Base-by-base conservation (phyloP, 2,888 invertebrate species). In the Limenitis camilla region DNA sequence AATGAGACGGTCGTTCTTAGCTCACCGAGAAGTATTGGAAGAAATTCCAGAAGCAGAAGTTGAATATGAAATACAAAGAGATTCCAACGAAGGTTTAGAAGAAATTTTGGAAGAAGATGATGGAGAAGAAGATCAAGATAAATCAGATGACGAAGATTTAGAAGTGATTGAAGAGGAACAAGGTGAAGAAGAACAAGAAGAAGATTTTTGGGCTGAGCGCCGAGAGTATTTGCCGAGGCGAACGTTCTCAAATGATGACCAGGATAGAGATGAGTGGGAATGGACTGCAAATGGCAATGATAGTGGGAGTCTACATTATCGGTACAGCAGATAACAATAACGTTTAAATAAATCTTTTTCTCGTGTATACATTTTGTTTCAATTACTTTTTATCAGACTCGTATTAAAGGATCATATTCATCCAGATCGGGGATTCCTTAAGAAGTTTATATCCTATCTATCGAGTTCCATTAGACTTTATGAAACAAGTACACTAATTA, bases 241-340 rank as follows among this genome's bases (percentile, higher is more conserved):
- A 8, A 47, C 52, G n/a, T 36, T 49, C 43, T 68, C 73, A 2
- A 73, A 75, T 30, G 81, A 87, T 32, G n/a, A n/a, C n/a, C 74
- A 71, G 9, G 81, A 85, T 49, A 67, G 84, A 7, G 85, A 88
- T 33, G 86, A 88, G 63, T 90, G 90, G 90, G 86, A 88, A 58
- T 81, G 79, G 78, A 86, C 76, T 4, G 64, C 66, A 4, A 70
- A 67, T 33, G 69, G 65, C n/a, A 67, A 62, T 28, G 67, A 62
- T 32, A 64, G 67, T 53, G 85, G 82, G 59, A 77, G 80, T 78
- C 83, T 84, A 75, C 68, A 76, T 64, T 78, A 73, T 66, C 77
- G 80, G 59, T 81, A 81, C 63, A 68, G 72, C 62, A 81, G 83
- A 76, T 82, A 84, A 68, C 67, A 61, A 62, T 69, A 55, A 61